These are phyloP conservation scores for Chrysotoxum bicinctum DNA, from an alignment of 2,888 invertebrate species.

Conservation along the genomic window DNA sequence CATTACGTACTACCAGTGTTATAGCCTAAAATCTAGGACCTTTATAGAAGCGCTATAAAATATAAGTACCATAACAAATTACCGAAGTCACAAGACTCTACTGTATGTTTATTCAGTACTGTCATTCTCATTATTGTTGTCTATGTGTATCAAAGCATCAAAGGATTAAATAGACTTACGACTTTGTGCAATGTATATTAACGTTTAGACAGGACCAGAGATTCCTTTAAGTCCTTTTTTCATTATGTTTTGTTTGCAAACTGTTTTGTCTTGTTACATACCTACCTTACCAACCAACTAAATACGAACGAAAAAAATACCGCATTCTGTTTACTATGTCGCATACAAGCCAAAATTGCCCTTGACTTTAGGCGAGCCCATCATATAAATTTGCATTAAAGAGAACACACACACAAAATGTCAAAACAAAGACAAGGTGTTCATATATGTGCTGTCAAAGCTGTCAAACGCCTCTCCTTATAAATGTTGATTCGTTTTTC, in stretches of 20 bases:
- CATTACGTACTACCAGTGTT: too few relatives aligned
- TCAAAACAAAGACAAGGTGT: constrained; percentile 1
- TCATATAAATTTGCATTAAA: constrained; percentile 14
- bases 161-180: constrained; percentile 52
- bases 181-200: constrained; percentile 26
- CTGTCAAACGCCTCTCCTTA: constrained; percentile 54
- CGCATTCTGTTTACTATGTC: constrained; percentile 54
- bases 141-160: constrained; percentile 19
- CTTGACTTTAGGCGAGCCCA: constrained; percentile 40
- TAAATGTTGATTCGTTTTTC: constrained; percentile 59
- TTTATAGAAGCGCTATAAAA: too few relatives aligned
- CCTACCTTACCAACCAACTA: background rate
- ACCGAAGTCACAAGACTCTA: background rate
- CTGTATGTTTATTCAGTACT: constrained; percentile 17
- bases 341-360: constrained; percentile 57
- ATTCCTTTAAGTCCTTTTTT: constrained; percentile 3
- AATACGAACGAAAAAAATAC: constrained; percentile 29
- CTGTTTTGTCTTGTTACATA: background rate
- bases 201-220: constrained; percentile 2
- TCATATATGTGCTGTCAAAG: constrained; percentile 48
- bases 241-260: background rate
- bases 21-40: too few relatives aligned
- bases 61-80: too few relatives aligned
- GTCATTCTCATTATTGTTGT: constrained; percentile 13
- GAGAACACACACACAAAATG: background rate